Conservation (phyloP, 2,797 vertebrate genomes). For the Rhabdophis nuchalis region DNA sequence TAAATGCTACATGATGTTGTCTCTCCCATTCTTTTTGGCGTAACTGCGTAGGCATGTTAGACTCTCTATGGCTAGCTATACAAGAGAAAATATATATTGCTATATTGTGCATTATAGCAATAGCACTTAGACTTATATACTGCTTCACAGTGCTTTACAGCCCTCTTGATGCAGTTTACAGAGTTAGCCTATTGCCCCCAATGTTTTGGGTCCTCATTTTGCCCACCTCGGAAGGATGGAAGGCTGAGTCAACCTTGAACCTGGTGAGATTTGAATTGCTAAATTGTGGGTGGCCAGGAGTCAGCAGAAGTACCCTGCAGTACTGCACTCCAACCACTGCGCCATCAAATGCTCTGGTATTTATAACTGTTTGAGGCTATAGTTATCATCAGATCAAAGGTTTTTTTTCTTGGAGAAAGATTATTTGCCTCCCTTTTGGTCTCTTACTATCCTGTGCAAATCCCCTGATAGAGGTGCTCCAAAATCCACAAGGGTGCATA, state of each 20-base stretch:
- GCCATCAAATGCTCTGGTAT: not conserved
- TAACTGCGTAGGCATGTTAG: not conserved
- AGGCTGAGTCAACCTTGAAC: no score
- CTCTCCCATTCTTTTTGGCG: not conserved
- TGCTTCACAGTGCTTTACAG: no score
- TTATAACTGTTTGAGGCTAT: not conserved
- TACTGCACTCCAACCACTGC: no score
- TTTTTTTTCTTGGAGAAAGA: not conserved
- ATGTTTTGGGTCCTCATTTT: no score
- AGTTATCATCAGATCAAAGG: not conserved
- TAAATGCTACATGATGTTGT: not conserved
- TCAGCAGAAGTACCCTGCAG: no score
- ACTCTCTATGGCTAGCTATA: not conserved
- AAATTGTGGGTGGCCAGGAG: no score
- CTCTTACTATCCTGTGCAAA: not conserved
- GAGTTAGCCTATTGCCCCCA: no score
- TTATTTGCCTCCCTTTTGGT: not conserved
- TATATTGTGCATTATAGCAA: not conserved
- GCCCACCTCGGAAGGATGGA: no score
- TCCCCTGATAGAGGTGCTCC: not conserved
- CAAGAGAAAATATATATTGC: not conserved
- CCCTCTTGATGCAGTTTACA: no score
- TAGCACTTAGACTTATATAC: no score
- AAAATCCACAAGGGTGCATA: not conserved
- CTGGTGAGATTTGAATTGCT: no score